These are phyloP conservation scores for Sycophila texana DNA, from an alignment of 2,888 invertebrate species.

Conservation along the genomic window DNA sequence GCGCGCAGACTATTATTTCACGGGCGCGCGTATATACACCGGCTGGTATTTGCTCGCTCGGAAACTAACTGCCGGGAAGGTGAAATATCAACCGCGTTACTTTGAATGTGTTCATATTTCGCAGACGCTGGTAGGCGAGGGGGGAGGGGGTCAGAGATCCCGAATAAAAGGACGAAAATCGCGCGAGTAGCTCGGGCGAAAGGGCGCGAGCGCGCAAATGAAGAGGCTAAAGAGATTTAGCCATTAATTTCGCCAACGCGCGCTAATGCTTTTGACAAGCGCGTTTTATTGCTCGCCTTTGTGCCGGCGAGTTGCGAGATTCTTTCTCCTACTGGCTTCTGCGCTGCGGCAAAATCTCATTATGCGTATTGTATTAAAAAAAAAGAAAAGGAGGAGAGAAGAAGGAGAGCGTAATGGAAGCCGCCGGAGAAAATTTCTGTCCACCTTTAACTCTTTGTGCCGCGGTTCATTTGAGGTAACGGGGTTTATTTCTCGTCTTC, in stretches of 20 bases:
- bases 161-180: conserved; percentile 36
- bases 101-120: conserved; percentile 55
- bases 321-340: background rate
- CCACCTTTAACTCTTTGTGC: background rate
- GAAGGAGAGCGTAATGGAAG: background rate
- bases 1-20: conserved; percentile 60
- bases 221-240: conserved; percentile 3
- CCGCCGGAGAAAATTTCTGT: background rate
- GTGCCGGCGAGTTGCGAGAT: conserved; percentile 9
- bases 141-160: background rate
- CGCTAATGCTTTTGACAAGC: conserved; percentile 33
- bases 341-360: conserved; percentile 24
- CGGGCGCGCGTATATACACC: conserved; percentile 49
- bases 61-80: conserved; percentile 55
- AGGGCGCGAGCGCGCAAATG: conserved; percentile 4
- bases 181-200: background rate
- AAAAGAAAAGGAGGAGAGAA: background rate
- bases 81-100: conserved; percentile 60
- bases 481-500: background rate
- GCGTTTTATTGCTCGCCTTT: conserved; percentile 8
- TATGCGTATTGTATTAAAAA: conserved; percentile 9
- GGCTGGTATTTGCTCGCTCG: conserved; percentile 54
- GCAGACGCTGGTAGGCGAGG: background rate
- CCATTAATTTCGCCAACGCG: conserved; percentile 37
- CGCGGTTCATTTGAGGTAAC: background rate